Evolutionary conservation across 2,888 invertebrate genomes (phyloP).

Genomic region (Rhagonycha lutea): DNA sequence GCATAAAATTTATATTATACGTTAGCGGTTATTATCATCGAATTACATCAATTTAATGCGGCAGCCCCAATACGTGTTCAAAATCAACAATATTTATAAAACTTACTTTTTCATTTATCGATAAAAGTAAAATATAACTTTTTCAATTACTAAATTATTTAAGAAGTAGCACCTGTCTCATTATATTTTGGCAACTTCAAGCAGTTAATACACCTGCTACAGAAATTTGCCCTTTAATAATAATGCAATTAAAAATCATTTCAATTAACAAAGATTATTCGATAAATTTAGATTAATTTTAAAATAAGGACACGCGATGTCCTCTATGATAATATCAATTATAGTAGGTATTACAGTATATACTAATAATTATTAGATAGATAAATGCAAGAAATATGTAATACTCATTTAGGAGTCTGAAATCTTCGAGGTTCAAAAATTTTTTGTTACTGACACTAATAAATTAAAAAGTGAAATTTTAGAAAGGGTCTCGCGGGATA

Average conservation of each 20-base stretch:
- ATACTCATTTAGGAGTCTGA: too few species aligned
- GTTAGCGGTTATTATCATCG: not conserved
- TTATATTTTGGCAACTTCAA: conserved; percentile 35
- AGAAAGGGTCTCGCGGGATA: too few species aligned
- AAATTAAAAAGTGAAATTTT: too few species aligned
- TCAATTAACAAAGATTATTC: conserved; percentile 20
- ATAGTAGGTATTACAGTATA: too few species aligned
- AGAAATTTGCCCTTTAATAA: conserved; percentile 29
- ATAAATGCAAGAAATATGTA: too few species aligned
- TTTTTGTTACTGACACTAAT: too few species aligned
- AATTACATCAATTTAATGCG: not conserved
- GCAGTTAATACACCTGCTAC: conserved; percentile 38
- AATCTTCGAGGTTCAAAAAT: too few species aligned
- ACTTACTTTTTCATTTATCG: conserved; percentile 26
- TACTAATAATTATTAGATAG: too few species aligned
- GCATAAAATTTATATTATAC: not conserved
- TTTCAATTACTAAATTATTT: conserved; percentile 34
- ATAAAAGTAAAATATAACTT: conserved; percentile 34
- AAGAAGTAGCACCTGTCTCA: conserved; percentile 39
- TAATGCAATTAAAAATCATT: conserved; percentile 35
- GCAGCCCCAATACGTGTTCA: not conserved
- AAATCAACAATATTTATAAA: conserved; percentile 6
- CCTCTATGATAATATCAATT: not conserved
- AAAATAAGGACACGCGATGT: not conserved
- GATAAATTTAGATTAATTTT: not conserved